Evolutionary conservation across 2,797 vertebrate species (phyloP), one percentile per base, ranked within the genome.

Genomic region (Gadopsis bispinosus): DNA sequence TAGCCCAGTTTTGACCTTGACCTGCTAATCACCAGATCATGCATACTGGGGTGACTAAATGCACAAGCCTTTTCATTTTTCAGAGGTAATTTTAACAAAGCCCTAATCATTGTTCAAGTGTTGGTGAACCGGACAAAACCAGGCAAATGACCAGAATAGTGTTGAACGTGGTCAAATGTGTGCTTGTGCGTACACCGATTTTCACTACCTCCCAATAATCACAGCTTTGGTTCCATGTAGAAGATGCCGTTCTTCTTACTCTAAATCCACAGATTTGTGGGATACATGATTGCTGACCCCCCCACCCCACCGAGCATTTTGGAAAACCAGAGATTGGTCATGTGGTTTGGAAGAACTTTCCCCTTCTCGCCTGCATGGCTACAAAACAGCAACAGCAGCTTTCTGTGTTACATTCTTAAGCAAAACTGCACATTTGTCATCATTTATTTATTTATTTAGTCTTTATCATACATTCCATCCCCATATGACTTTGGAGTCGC

Each of bases 261-360:
- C 12, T 54, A 67, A 74, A 79, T 75, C 53, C 61, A 8, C 14
- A 29, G 4, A 69, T 58, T 20, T 69, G 41, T 68, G 22, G 61
- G 55, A 31, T 16, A 3, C 47, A 22, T 26, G 73, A 68, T 53
- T 22, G 12, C 20, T 17, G 59, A 66, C 47, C 67, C 47, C 22
- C 58, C 33, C 33, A 6, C 48, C 31, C 69, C 17, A 26, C 41
- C n/a, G 12, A 79, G 47, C 3, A 11, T 61, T 79, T 56, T 31
- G 72, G 62, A 69, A 75, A 68, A 80, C 47, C 55, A 70, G 14
- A 1, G 4, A 48, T 76, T 39, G 67, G 39, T 69, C 47, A 1
- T 73, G 79, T 72, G 77, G 83, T 84, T 81, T 84, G 54, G 63
- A 70, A 45, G 63, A 73, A 41, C 47, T 26, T 26, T 61, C 22